Base-by-base conservation (phyloP, 2,888 invertebrate genomes). In the Megalurothrips usitatus region DNA sequence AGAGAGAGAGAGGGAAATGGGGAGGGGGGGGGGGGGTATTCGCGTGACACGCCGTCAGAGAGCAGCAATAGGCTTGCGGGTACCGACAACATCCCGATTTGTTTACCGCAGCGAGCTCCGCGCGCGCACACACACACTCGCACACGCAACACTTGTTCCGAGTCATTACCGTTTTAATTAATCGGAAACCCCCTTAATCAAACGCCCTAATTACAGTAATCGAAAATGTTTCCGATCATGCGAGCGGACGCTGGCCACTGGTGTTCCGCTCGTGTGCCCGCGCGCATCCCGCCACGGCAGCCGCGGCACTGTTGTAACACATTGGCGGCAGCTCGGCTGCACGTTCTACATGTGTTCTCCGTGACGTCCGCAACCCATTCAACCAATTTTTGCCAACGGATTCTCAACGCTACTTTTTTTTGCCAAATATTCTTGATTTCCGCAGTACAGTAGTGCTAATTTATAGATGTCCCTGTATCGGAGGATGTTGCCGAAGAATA, bases 161-260 rank as follows among this genome's bases (percentile, higher is more conserved):
- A 75, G 68, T 75, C 68, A 75, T 75, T 75, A 75, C 68, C 68
- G 68, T 75, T 75, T 75, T 75, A 75, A 75, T 75, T 75, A 75
- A 75, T 75, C 68, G 68, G 68, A 23, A 26, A 75, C 68, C 68
- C 68, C 68, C 68, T 75, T 75, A 75, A 75, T 75, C 68, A 75
- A 75, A n/a, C 68, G 23, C 26, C 23, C 68, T 75, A 75, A 75
- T 75, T 26, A 75, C 68, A 75, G 68, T 75, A 26, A 75, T 75
- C 68, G 68, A 26, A 75, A n/a, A 19, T 19, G 58, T 58, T 58
- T 58, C 58, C 58, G 58, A 58, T 58, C 58, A 58, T 58, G 58
- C 58, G 14, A 58, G 58, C 58, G 34, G 34, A 43, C 34, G 34
- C 34, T 43, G 34, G 34, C 68, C 68, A 75, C 58, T 58, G 34